phyloP scores from a whole-genome alignment of 2,797 vertebrate genomes.

The Poeciliopsis gracilis region DNA sequence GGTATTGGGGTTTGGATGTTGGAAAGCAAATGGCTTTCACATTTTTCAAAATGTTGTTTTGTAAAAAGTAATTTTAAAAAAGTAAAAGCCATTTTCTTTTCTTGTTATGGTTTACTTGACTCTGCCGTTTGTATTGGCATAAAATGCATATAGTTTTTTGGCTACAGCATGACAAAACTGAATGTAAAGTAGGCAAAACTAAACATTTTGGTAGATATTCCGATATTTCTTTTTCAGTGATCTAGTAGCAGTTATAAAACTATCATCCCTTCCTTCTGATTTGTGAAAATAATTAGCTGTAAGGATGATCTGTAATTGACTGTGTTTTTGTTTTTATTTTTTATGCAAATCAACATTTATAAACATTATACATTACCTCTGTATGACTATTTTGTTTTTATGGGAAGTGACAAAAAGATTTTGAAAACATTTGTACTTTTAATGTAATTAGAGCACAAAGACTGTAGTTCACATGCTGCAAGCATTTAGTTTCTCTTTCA shows the following conservation, averaged over 20 bases:
- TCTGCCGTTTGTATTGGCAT: neutral
- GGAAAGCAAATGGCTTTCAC: neutral
- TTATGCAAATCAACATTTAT: slow-evolving; percentile 4
- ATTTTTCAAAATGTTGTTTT: neutral
- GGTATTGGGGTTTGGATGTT: neutral
- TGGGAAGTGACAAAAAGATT: neutral
- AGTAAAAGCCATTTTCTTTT: neutral
- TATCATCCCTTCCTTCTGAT: neutral
- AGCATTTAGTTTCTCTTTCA: slow-evolving; percentile 5
- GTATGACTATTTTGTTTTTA: neutral
- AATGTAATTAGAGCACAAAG: slow-evolving; percentile 4
- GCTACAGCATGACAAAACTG: neutral
- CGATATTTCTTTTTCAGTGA: neutral
- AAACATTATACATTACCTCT: neutral
- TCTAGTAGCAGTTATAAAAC: neutral
- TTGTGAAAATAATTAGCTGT: neutral
- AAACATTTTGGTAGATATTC: neutral
- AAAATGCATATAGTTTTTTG: neutral
- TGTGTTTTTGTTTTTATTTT: neutral
- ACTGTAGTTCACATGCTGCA: slow-evolving; percentile 21
- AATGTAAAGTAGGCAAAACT: neutral
- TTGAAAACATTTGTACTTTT: slow-evolving; percentile 4
- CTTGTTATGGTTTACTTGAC: neutral
- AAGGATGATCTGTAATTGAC: neutral
- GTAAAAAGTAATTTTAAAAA: neutral